Conservation (phyloP, 2,113 vertebrate species). For the Oreocharis arfaki region DNA sequence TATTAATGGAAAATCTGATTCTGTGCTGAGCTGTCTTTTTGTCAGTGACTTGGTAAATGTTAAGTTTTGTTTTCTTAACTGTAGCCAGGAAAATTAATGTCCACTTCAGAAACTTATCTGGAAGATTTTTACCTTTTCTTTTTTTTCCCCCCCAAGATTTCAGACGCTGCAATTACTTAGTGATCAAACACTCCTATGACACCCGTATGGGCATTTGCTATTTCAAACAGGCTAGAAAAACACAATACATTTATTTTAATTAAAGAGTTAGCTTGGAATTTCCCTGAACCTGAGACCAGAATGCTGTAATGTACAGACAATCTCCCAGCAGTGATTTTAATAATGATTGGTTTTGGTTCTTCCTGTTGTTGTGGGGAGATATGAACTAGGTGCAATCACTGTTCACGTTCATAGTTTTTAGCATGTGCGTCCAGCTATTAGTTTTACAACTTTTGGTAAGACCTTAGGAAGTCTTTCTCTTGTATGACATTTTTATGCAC, state of each 20-base stretch:
- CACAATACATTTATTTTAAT: background rate
- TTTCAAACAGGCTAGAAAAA: background rate
- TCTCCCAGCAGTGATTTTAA: background rate
- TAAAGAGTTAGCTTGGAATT: background rate
- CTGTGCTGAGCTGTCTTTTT: slow-evolving; percentile 35
- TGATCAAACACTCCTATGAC: background rate
- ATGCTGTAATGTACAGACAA: background rate
- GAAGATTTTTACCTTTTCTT: background rate
- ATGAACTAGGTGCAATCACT: background rate
- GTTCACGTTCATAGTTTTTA: background rate
- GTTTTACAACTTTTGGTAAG: background rate
- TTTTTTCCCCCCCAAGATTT: background rate
- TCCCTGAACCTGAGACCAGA: background rate
- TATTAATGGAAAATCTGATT: slow-evolving; percentile 31
- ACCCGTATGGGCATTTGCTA: background rate
- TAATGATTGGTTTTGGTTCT: background rate
- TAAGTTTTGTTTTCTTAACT: slow-evolving; percentile 27
- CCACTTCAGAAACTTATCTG: background rate
- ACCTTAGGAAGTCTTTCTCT: background rate
- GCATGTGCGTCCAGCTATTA: fast-evolving
- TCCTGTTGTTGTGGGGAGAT: background rate
- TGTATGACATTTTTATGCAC: background rate
- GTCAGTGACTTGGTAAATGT: slow-evolving; percentile 2
- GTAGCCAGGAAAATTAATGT: slow-evolving; percentile 14
- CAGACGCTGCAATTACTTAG: background rate